Percentiles rank a stretch among this genome's conserved stretches.
Evolutionary conservation across 2,113 vertebrate genomes (phyloP).

Genomic region (Datnioides undecimradiatus): DNA sequence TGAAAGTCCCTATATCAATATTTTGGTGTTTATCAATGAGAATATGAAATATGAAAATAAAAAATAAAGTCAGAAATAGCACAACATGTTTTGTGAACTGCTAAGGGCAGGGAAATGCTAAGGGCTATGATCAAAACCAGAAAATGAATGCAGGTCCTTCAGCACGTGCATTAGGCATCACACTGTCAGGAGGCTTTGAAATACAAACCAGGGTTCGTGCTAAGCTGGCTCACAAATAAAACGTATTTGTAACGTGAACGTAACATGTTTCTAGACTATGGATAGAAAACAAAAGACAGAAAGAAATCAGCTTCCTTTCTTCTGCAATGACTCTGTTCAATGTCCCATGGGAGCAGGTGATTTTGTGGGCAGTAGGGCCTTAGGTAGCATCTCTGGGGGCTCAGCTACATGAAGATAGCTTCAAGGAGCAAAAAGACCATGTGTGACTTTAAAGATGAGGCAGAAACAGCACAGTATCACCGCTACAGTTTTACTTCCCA

Average conservation of each 20-base stretch:
- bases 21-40: background rate
- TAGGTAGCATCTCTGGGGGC: conserved; percentile 3
- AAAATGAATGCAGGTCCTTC: conserved; percentile 49
- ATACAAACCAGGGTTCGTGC: conserved; percentile 19
- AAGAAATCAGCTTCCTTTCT: conserved; percentile 8
- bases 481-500: background rate
- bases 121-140: conserved; percentile 54
- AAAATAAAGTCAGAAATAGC: background rate
- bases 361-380: background rate
- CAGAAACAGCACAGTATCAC: background rate
- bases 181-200: conserved; percentile 25
- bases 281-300: conserved; percentile 14
- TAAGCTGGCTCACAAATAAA: conserved; percentile 19
- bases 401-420: background rate
- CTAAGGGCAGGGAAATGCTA: conserved; percentile 2
- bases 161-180: conserved; percentile 13
- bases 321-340: background rate
- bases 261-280: background rate
- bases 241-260: too few species aligned
- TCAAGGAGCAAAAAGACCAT: conserved; percentile 10
- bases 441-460: conserved; percentile 21
- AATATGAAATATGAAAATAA: background rate
- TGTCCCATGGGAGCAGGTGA: conserved; percentile 33
- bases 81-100: background rate
- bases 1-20: background rate